Percentiles rank a stretch among this genome's conserved stretches.
Evolutionary conservation across 2,888 invertebrate genomes (phyloP).

Genomic region (Melinaea menophilus): DNA sequence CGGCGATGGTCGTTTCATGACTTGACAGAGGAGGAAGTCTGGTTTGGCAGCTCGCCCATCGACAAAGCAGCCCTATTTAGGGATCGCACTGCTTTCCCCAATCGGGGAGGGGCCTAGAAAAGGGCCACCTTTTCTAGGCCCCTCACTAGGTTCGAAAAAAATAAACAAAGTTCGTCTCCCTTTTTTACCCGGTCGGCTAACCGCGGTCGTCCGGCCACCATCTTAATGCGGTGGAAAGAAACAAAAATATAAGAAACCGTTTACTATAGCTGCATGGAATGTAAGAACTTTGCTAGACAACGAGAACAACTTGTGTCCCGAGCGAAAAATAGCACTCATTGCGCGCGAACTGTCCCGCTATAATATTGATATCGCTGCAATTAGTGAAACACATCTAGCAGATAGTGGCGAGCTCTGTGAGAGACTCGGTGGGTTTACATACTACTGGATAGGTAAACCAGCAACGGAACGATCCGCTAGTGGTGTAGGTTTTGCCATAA

Average conservation of each 20-base stretch:
- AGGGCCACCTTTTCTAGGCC: no score
- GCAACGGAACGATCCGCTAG: conserved; percentile 2
- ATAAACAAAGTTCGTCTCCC: conserved; percentile 13
- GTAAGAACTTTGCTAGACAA: neutral
- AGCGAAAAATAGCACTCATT: conserved; percentile 13
- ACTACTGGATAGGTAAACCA: conserved; percentile 14
- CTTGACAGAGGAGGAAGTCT: no score
- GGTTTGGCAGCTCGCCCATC: no score
- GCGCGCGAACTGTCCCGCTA: conserved; percentile 6
- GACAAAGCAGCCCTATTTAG: no score
- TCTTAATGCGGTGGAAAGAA: no score
- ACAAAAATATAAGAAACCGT: no score
- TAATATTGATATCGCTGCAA: conserved; percentile 18
- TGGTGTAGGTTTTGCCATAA: conserved; percentile 14
- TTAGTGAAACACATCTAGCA: conserved; percentile 19
- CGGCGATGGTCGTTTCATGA: no score
- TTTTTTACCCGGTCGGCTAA: neutral
- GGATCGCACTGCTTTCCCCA: no score
- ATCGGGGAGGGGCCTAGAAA: neutral
- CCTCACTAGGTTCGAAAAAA: no score
- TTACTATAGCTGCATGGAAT: no score
- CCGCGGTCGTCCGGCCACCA: no score
- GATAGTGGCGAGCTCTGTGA: conserved; percentile 17
- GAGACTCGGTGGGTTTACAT: conserved; percentile 14
- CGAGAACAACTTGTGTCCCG: neutral